Base-by-base conservation (phyloP, 2,113 vertebrate genomes). In the Zootoca vivipara region DNA sequence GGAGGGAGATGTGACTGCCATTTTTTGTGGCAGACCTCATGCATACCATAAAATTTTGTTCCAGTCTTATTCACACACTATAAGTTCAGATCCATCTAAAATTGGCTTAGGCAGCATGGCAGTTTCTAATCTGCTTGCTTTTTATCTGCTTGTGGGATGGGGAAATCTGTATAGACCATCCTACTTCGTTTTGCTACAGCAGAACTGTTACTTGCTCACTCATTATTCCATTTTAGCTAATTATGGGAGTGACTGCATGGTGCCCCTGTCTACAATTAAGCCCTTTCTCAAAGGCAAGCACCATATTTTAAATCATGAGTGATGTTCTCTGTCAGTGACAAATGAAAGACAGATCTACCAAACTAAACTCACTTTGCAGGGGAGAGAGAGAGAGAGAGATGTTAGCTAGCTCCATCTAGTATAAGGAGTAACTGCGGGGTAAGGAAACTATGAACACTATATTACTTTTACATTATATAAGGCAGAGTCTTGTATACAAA, bases 391-490 rank as follows among this genome's bases (percentile, higher is more conserved):
- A n/a, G n/a, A 5, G 58, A 62, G 58, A 3, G 16, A 35, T 40
- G 86, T 64, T 82, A 69, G 86, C 42, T 64, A 82, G 28, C 42
- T 82, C 69, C 46, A 72, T 67, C 65, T 67, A 69, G 15, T 86
- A 40, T 52, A 67, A 78, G 67, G 78, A 82, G 30, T 38, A 40
- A 87, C 67, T 82, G 69, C 18, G 46, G 28, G n/a, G 33, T 35
- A 87, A 82, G 69, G 52, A 82, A 87, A 87, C 78, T 62, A 73
- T 72, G 35, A 73, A 86, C n/a, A 38, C 38, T 24, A 52, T 22
- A 86, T 79, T 86, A 79, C 79, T 80, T 79, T 70, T 80, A 69
- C 24, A 70, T n/a, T 79, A 28, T 46, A 26, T 86, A 79, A 80
- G 26, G 46, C n/a, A 26, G n/a, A 35, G 4, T 16, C 10, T 52